Evolutionary conservation across 1,140 invertebrate genomes (phyloP).

Genomic region (Aleiodes sp.): DNA sequence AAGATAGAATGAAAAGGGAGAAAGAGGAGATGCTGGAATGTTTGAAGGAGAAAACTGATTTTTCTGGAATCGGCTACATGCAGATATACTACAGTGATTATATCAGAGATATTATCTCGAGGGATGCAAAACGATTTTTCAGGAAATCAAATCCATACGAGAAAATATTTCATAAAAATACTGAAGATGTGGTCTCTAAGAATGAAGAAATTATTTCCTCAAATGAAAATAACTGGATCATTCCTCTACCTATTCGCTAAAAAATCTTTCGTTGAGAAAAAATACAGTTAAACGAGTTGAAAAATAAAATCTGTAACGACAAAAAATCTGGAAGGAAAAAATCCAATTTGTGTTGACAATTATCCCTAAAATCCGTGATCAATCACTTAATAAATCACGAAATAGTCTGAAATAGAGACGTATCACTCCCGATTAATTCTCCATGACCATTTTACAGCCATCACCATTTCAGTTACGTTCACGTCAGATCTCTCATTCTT

Average conservation of each 20-base stretch:
- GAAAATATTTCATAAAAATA: background rate
- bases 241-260: no score
- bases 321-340: no score
- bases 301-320: background rate
- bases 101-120: background rate
- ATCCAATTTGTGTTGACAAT: background rate
- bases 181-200: background rate
- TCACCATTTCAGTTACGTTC: slow-evolving; percentile 21
- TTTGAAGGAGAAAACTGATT: slow-evolving; percentile 23
- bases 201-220: background rate
- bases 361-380: background rate
- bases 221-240: background rate
- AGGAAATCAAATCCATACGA: background rate
- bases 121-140: background rate
- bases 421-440: background rate
- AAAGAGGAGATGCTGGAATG: slow-evolving; percentile 38
- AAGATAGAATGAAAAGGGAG: slow-evolving; percentile 27
- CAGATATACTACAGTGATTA: background rate
- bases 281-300: no score
- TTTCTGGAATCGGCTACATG: background rate
- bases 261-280: no score
- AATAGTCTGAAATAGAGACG: background rate
- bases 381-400: slow-evolving; percentile 1
- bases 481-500: background rate
- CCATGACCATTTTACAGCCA: background rate